These are phyloP conservation scores for Callionymus lyra DNA, from an alignment of 2,113 vertebrate species.

Conservation along the genomic window DNA sequence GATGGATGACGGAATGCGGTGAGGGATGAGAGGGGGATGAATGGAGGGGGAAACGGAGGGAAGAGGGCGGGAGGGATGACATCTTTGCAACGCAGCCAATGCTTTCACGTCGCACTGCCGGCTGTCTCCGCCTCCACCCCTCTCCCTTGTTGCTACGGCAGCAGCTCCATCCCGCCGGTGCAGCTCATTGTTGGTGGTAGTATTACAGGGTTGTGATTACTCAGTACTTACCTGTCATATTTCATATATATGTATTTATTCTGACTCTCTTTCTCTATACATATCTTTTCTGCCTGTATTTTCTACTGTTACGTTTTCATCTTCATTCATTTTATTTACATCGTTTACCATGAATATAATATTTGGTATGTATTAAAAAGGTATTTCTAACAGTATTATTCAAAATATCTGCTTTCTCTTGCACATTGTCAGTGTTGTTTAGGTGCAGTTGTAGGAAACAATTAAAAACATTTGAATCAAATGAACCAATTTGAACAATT, in stretches of 20 bases:
- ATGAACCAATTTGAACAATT: too few relatives aligned
- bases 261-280: too few relatives aligned
- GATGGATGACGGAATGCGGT: slow-evolving; percentile 41
- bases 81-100: slow-evolving; percentile 43
- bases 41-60: slow-evolving; percentile 30
- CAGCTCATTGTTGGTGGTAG: slow-evolving; percentile 35
- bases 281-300: background rate
- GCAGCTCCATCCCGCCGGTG: slow-evolving; percentile 35
- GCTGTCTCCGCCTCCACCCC: slow-evolving; percentile 38
- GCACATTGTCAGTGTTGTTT: too few relatives aligned
- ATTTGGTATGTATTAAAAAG: too few relatives aligned
- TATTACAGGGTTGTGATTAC: slow-evolving; percentile 11
- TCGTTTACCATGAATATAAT: too few relatives aligned
- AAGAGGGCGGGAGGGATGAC: slow-evolving; percentile 30
- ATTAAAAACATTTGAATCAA: too few relatives aligned
- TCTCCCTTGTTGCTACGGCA: slow-evolving; percentile 63
- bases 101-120: slow-evolving; percentile 19
- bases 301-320: background rate
- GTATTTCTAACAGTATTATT: too few relatives aligned
- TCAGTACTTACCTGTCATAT: too few relatives aligned
- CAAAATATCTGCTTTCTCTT: too few relatives aligned
- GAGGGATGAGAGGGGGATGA: slow-evolving; percentile 34
- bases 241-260: too few relatives aligned
- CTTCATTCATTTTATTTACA: background rate
- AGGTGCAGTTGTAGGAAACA: too few relatives aligned